Percentiles rank a stretch among this genome's conserved stretches.
These are phyloP conservation scores for Drosophila anomelani DNA, from an alignment of 2,888 invertebrate species.

Conservation along the genomic window DNA sequence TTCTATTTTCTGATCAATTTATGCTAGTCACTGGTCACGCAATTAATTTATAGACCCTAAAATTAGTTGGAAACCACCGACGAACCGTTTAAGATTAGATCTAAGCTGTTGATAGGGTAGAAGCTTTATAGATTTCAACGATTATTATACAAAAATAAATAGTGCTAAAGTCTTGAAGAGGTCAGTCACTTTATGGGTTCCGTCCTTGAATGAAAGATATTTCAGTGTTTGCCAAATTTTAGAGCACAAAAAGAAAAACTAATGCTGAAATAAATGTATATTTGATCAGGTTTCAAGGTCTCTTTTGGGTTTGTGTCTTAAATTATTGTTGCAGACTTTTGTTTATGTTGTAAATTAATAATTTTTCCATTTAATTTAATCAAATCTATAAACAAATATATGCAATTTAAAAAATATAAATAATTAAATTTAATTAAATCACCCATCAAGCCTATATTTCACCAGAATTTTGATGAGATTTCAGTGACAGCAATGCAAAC, in stretches of 20 bases:
- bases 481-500: constrained; percentile 24
- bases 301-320: neutral
- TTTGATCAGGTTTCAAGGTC: neutral
- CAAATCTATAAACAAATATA: neutral
- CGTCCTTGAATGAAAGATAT: constrained; percentile 18
- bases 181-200: constrained; percentile 15
- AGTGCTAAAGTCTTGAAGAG: constrained; percentile 2
- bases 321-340: neutral
- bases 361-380: too few species aligned
- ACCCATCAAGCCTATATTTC: neutral
- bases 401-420: neutral
- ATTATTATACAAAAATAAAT: neutral
- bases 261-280: neutral
- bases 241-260: neutral
- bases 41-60: constrained; percentile 47
- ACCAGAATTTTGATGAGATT: constrained; percentile 12
- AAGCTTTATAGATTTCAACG: neutral
- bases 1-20: constrained; percentile 24
- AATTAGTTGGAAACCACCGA: constrained; percentile 19
- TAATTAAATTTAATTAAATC: neutral
- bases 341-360: neutral
- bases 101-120: constrained; percentile 40
- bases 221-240: neutral
- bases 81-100: constrained; percentile 16
- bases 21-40: constrained; percentile 20